These are phyloP conservation scores for Drosophila punjabiensis DNA, from an alignment of 1,140 invertebrate genomes.

Conservation along the genomic window DNA sequence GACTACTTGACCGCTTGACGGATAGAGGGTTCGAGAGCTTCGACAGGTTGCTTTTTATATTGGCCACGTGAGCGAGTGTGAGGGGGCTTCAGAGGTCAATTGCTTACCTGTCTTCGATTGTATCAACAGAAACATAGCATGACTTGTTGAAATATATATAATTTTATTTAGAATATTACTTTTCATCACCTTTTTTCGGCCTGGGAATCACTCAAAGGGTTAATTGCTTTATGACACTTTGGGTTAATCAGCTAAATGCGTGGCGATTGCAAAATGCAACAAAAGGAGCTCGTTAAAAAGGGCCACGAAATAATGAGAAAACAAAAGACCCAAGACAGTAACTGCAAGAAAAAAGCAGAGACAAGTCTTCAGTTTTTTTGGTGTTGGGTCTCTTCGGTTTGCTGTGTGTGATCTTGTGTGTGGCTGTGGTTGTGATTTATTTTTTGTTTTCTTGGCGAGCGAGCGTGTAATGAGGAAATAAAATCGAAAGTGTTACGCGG, in stretches of 20 bases:
- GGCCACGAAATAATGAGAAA: constrained; percentile 55
- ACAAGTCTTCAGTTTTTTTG: constrained; percentile 56
- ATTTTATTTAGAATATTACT: neutral
- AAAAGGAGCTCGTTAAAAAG: constrained; percentile 50
- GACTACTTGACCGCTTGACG: constrained; percentile 35
- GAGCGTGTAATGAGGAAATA: constrained; percentile 75
- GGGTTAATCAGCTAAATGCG: constrained; percentile 43
- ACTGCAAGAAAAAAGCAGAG: constrained; percentile 27
- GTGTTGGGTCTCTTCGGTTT: constrained; percentile 16
- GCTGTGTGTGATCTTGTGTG: constrained; percentile 43
- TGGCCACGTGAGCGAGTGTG: constrained; percentile 47
- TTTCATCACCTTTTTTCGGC: neutral
- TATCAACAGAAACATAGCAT: constrained; percentile 7
- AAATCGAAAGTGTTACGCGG: constrained; percentile 79
- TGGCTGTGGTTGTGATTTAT: constrained; percentile 43
- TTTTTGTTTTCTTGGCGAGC: constrained; percentile 32
- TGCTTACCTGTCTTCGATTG: constrained; percentile 24
- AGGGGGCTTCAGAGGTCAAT: constrained; percentile 19
- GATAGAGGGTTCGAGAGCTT: constrained; percentile 14
- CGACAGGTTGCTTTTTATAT: constrained; percentile 29
- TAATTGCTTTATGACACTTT: constrained; percentile 25
- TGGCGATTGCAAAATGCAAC: constrained; percentile 59
- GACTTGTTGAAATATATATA: neutral
- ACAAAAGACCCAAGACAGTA: constrained; percentile 44
- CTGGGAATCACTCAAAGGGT: constrained; percentile 1